Base-by-base conservation (phyloP, 2,113 vertebrate species). In the Origma solitaria region DNA sequence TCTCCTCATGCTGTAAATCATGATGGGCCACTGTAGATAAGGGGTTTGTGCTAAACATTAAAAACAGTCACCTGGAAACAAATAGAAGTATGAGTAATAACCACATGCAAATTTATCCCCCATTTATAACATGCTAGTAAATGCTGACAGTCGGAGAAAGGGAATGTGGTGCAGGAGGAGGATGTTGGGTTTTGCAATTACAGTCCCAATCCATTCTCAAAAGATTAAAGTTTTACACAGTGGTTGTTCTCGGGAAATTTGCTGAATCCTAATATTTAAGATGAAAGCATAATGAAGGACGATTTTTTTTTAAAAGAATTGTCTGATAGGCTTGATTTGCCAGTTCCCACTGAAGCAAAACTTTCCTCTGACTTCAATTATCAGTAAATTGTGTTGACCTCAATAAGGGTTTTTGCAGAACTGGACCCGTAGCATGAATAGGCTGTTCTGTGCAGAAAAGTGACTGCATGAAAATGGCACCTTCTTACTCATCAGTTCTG, bases 161-260 rank as follows among this genome's bases (percentile, higher is more conserved):
- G 68, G 86, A 86, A 44, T 19, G 54, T 9, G 15, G 73, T 47
- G 54, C 50, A 73, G 79, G 42, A 95, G 50, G 60, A 90, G 47
- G 64, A 44, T 35, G 68, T n/a, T 73, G 79, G 37, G 3, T 45
- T 92, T 93, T 94, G 82, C 87, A 96, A 90, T 93, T 96, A 82
- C 82, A 92, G 82, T 85, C 90, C 72, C 38, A 42, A 93, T 58
- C 85, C 92, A 38, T 66, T 75, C 92, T 92, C 82, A 23, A 64
- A 92, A 96, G 93, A 96, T 92, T 96, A 92, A 95, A 93, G 94
- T 96, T 96, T 96, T 94, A 95, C 92, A 66, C 85, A 70, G 95
- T 82, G 76, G 90, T 90, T 90, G 92, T 94, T 94, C 93, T 93
- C 17, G 3, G 56, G 76, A 90, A 95, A 93, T 86, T 81, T 92